Conservation (phyloP, 2,888 invertebrate genomes). For the Baccha elongata region DNA sequence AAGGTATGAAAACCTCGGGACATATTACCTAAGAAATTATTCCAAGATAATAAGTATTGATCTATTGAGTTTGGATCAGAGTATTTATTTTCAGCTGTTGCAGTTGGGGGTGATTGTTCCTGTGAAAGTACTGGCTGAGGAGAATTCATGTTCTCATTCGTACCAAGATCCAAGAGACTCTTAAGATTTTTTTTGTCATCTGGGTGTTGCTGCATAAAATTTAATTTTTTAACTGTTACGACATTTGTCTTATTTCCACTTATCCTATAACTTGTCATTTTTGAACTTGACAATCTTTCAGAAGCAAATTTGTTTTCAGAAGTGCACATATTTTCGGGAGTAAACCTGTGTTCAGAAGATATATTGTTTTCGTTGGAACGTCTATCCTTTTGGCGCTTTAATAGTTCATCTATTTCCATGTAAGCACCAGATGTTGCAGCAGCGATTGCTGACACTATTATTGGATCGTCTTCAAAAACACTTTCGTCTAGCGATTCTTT, state of each 20-base stretch:
- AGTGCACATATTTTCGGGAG: slow-evolving; percentile 56
- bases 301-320: slow-evolving; percentile 55
- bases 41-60: slow-evolving; percentile 88
- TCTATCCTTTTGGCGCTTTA: slow-evolving; percentile 79
- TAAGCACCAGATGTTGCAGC: slow-evolving; percentile 82
- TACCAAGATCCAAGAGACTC: not conserved
- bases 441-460: slow-evolving; percentile 82
- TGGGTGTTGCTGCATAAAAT: slow-evolving; percentile 13
- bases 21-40: slow-evolving; percentile 89
- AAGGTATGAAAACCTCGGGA: slow-evolving; percentile 88
- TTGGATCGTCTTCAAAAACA: slow-evolving; percentile 82
- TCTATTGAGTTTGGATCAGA: slow-evolving; percentile 82
- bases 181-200: slow-evolving; percentile 22
- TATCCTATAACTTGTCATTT: slow-evolving; percentile 30
- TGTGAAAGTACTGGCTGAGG: slow-evolving; percentile 65
- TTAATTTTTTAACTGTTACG: slow-evolving; percentile 39
- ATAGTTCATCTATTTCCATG: slow-evolving; percentile 82
- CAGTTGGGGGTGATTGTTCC: slow-evolving; percentile 73
- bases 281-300: slow-evolving; percentile 58
- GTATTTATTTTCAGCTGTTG: slow-evolving; percentile 29
- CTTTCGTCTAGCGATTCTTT: slow-evolving; percentile 82
- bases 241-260: slow-evolving; percentile 39
- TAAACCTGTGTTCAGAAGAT: no score
- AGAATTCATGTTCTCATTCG: slow-evolving; percentile 20
- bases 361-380: slow-evolving; percentile 78